Conservation (phyloP, 1,140 invertebrate species). For the Caerostris extrusa region DNA sequence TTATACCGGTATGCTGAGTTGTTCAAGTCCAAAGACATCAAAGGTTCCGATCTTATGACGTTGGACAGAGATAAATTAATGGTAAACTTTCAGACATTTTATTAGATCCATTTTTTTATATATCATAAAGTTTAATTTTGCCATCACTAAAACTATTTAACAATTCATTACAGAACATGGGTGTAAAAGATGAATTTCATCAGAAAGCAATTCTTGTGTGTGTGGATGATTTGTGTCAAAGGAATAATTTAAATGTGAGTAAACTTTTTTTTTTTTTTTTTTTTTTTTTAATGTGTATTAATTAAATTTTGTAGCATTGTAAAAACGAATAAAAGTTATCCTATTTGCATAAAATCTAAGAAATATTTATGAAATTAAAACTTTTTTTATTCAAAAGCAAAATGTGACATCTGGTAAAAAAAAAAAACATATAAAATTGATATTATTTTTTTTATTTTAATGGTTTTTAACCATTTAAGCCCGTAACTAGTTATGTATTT, state of each 20-base stretch:
- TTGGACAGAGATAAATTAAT: slow-evolving; percentile 87
- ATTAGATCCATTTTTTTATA: not conserved
- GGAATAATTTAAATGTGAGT: slow-evolving; percentile 81
- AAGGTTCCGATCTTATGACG: slow-evolving; percentile 86
- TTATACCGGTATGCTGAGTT: slow-evolving; percentile 87
- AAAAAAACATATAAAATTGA: too few species aligned
- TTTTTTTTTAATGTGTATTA: not conserved
- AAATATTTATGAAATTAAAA: too few species aligned
- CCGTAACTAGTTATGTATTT: too few species aligned
- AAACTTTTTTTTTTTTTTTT: slow-evolving; percentile 10
- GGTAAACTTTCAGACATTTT: slow-evolving; percentile 82
- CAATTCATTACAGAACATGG: slow-evolving; percentile 85
- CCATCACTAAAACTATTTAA: not conserved
- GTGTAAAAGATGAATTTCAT: slow-evolving; percentile 90
- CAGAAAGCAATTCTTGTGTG: slow-evolving; percentile 87
- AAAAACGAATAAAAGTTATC: too few species aligned
- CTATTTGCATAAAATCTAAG: too few species aligned
- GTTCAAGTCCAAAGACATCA: slow-evolving; percentile 88
- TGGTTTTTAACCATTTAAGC: too few species aligned
- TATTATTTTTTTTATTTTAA: too few species aligned
- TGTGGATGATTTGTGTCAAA: slow-evolving; percentile 87
- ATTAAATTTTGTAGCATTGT: not conserved
- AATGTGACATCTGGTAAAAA: too few species aligned
- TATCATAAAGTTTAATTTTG: not conserved
- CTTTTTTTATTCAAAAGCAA: too few species aligned